Percentiles rank a stretch among this genome's conserved stretches.
Conservation (phyloP, 2,113 vertebrate species). For the Helogale parvula region DNA sequence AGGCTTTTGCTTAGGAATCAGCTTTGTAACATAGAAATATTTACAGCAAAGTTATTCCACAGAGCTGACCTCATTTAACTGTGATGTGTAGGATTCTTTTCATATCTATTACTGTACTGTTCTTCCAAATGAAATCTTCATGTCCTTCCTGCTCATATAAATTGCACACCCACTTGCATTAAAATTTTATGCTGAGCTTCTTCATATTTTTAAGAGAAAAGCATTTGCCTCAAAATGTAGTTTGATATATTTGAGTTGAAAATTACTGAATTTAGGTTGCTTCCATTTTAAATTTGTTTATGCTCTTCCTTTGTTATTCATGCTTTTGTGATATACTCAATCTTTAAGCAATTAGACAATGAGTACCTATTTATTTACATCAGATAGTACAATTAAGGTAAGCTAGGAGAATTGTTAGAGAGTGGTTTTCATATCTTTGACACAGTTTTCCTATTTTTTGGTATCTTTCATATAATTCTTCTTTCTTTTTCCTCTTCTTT, state of each 20-base stretch:
- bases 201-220: conserved; percentile 59
- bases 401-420: neutral
- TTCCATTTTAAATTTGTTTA: conserved; percentile 50
- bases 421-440: neutral
- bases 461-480: neutral
- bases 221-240: conserved; percentile 50
- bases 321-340: neutral
- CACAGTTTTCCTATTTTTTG: neutral
- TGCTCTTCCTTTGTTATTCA: neutral
- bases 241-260: neutral
- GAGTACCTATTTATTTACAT: neutral
- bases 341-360: conserved; percentile 27
- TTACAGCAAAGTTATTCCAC: neutral
- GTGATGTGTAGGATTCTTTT: conserved; percentile 14
- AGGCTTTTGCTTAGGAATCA: neutral
- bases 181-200: conserved; percentile 24
- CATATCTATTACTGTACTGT: conserved; percentile 1
- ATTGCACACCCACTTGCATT: conserved; percentile 22
- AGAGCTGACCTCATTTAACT: conserved; percentile 42
- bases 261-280: neutral
- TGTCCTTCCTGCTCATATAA: conserved; percentile 39
- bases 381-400: neutral
- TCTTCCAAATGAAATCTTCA: conserved; percentile 49
- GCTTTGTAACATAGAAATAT: conserved; percentile 48
- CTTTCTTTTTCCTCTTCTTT: neutral